Conservation (phyloP, 2,888 invertebrate species). For the Volucella bombylans region DNA sequence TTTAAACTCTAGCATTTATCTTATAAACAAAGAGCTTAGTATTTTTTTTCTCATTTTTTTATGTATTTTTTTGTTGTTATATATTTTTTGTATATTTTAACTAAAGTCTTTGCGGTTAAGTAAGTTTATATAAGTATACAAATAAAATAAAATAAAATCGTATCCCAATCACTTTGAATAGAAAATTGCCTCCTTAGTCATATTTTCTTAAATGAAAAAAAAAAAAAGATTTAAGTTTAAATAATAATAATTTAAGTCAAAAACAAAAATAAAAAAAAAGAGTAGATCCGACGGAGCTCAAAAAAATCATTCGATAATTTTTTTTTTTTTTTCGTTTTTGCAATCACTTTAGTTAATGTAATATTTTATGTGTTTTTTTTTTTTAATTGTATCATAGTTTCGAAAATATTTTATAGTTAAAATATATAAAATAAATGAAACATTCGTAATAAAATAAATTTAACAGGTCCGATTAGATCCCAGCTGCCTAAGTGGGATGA, state of each 20-base stretch:
- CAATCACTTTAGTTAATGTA: slow-evolving; percentile 28
- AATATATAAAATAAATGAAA: slow-evolving; percentile 46
- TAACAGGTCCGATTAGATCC: slow-evolving; percentile 2
- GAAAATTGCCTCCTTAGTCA: slow-evolving; percentile 29
- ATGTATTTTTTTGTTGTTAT: neutral
- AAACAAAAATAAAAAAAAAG: slow-evolving; percentile 55
- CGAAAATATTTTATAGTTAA: slow-evolving; percentile 49
- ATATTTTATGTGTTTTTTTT: slow-evolving; percentile 12
- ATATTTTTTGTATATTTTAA: slow-evolving; percentile 29
- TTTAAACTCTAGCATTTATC: slow-evolving; percentile 51
- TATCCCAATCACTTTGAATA: slow-evolving; percentile 54
- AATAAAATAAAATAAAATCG: slow-evolving; percentile 32
- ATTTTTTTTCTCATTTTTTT: neutral
- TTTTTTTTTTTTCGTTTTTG: slow-evolving; percentile 37
- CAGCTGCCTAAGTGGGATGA: slow-evolving; percentile 32
- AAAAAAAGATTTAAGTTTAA: slow-evolving; percentile 41
- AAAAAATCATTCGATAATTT: slow-evolving; percentile 48
- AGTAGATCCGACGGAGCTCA: slow-evolving; percentile 58
- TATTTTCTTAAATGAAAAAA: slow-evolving; percentile 16
- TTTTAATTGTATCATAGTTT: slow-evolving; percentile 8
- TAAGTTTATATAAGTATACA: slow-evolving; percentile 23
- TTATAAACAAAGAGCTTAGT: slow-evolving; percentile 55
- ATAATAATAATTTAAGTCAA: slow-evolving; percentile 62
- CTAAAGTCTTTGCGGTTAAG: slow-evolving; percentile 63
- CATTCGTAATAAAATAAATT: slow-evolving; percentile 36